Conservation (phyloP, 2,888 invertebrate genomes). For the Callosobruchus maculatus region DNA sequence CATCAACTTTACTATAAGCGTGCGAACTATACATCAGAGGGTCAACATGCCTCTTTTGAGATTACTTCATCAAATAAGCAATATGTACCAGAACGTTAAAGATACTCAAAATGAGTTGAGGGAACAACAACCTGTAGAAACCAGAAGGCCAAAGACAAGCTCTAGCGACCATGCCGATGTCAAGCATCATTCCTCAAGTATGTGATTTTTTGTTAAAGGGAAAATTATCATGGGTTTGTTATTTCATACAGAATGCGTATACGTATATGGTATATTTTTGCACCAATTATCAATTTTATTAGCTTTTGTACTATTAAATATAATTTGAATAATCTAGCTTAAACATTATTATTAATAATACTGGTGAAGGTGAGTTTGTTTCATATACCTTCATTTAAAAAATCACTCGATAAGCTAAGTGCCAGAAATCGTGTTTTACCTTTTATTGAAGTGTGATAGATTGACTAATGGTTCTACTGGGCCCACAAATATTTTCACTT, state of each 20-base stretch:
- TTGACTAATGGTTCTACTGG: too few relatives aligned
- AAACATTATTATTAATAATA: too few relatives aligned
- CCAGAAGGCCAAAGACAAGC: slow-evolving; percentile 45
- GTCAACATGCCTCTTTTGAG: slow-evolving; percentile 94
- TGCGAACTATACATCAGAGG: slow-evolving; percentile 89
- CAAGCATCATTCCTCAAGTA: slow-evolving; percentile 62
- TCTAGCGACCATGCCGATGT: slow-evolving; percentile 48
- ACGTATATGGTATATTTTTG: too few relatives aligned
- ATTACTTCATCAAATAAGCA: slow-evolving; percentile 91
- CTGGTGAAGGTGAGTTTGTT: too few relatives aligned
- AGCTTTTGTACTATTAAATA: too few relatives aligned
- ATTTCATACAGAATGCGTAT: too few relatives aligned
- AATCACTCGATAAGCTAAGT: too few relatives aligned
- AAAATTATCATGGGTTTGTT: neutral
- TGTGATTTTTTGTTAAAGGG: slow-evolving; percentile 23
- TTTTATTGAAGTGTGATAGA: too few relatives aligned
- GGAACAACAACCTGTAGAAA: slow-evolving; percentile 59
- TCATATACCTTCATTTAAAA: too few relatives aligned
- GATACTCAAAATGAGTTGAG: slow-evolving; percentile 89
- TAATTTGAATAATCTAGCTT: too few relatives aligned
- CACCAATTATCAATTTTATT: too few relatives aligned
- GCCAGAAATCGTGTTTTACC: too few relatives aligned
- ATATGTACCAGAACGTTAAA: slow-evolving; percentile 96
- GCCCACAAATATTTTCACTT: slow-evolving; percentile 6
- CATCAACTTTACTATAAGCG: slow-evolving; percentile 81